Evolutionary conservation across 2,797 vertebrate species (phyloP).

Genomic region (Sternotherus odoratus): DNA sequence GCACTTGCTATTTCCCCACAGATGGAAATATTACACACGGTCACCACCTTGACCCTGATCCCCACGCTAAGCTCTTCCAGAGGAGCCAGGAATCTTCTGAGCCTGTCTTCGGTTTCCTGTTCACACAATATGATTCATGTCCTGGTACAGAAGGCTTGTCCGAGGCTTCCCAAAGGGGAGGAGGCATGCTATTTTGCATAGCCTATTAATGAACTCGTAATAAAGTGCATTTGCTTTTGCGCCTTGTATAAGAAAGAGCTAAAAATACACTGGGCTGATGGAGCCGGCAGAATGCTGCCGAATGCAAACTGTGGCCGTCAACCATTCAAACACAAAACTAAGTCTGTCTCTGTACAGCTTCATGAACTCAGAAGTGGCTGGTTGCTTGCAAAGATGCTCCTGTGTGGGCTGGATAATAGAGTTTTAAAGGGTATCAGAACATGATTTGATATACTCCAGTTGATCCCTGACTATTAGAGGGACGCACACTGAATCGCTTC

Average conservation of each 20-base stretch:
- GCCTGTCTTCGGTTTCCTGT: neutral
- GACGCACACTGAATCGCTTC: neutral
- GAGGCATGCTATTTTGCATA: fast-evolving
- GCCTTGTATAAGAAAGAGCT: neutral
- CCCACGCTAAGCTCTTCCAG: fast-evolving
- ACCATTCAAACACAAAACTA: neutral
- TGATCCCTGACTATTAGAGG: neutral
- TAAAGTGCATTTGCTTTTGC: neutral
- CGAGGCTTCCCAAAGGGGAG: neutral
- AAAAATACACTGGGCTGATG: neutral
- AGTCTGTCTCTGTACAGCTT: fast-evolving
- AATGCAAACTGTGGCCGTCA: neutral
- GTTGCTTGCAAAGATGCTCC: fast-evolving
- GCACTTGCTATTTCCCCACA: neutral
- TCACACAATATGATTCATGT: neutral
- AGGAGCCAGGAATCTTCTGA: neutral
- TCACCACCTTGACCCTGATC: too few species aligned
- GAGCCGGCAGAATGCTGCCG: neutral
- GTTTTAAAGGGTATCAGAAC: fast-evolving
- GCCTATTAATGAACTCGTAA: fast-evolving
- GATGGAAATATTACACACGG: fast-evolving
- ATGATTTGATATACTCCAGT: neutral
- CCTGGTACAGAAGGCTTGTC: neutral
- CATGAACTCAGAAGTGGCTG: neutral
- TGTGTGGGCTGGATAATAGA: fast-evolving